Base-by-base conservation (phyloP, 37 sponge, comb jelly and placozoan species). In the Geodia barretti region DNA sequence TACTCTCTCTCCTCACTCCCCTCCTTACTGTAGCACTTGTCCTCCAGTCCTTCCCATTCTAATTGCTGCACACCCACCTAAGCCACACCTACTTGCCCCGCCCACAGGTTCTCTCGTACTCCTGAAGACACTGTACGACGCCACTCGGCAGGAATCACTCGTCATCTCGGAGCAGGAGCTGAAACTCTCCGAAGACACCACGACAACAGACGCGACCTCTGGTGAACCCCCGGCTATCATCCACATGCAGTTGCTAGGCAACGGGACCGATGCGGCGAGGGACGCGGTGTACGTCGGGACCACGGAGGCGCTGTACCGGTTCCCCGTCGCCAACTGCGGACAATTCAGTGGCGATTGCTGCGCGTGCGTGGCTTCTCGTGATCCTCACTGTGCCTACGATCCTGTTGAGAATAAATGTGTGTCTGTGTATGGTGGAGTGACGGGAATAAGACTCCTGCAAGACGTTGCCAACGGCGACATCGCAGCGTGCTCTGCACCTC, bases 311-410 rank as follows among this genome's bases (percentile, higher is more conserved):
- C 40, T 90, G 11, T 80, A 73, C 35, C 37, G 73, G 9, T 26
- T 90, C 21, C 81, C 85, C 33, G 70, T 60, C 23, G 39, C 75
- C 25, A 17, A 70, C 70, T 89, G 90, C 39, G 30, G 33, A 0
- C 28, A 41, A 25, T 84, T 79, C 85, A 79, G 62, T 3, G n/a
- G n/a, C n/a, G 64, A 62, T 58, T 83, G 85, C 68, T 36, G 60
- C 0, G 23, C 35, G 4, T 92, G 92, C 69, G 61, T 92, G 19
- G 38, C 21, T 3, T 75, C 89, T 24, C 43, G 71, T 32, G 92
- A 92, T 41, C 92, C 92, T 0, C 79, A 88, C 77, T 92, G 92
- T 81, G 89, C 85, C 8, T 92, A 40, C 40, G 77, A 87, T 33
- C 14, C 1, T 8, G 1, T 64, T 17, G 20, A 63, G 24, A 25